Evolutionary conservation across 1,140 invertebrate species (phyloP).

Genomic region (Plectrocnemia conspersa): DNA sequence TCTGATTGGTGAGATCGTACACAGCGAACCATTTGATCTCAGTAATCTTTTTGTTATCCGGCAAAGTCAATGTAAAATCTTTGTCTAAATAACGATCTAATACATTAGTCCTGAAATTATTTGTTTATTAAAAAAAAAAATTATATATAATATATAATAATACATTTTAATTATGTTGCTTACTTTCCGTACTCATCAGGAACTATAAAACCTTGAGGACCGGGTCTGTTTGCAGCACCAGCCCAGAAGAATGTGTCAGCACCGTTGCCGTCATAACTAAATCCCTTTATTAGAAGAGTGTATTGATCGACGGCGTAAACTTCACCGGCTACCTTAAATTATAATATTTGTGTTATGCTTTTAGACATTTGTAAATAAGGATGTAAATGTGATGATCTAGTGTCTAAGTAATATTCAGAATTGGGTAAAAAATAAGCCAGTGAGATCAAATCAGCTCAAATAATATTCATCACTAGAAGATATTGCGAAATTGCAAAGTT

Average conservation of each 20-base stretch:
- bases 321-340: constrained; percentile 71
- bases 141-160: constrained; percentile 4
- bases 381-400: too few species aligned
- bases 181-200: constrained; percentile 83
- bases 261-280: constrained; percentile 89
- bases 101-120: constrained; percentile 72
- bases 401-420: too few species aligned
- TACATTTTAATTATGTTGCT: constrained; percentile 38
- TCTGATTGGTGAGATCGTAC: constrained; percentile 80
- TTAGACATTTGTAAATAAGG: neutral
- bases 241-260: constrained; percentile 91
- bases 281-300: constrained; percentile 75
- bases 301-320: constrained; percentile 87
- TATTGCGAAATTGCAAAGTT: too few species aligned
- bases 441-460: too few species aligned
- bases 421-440: too few species aligned
- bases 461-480: too few species aligned
- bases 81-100: constrained; percentile 80
- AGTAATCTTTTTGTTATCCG: constrained; percentile 81
- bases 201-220: constrained; percentile 86
- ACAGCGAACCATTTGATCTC: constrained; percentile 89
- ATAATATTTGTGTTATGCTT: constrained; percentile 1
- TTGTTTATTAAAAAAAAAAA: neutral
- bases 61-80: constrained; percentile 76
- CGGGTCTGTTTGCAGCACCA: constrained; percentile 78